Conservation (phyloP, 2,113 vertebrate genomes). For the Hoplias malabaricus region DNA sequence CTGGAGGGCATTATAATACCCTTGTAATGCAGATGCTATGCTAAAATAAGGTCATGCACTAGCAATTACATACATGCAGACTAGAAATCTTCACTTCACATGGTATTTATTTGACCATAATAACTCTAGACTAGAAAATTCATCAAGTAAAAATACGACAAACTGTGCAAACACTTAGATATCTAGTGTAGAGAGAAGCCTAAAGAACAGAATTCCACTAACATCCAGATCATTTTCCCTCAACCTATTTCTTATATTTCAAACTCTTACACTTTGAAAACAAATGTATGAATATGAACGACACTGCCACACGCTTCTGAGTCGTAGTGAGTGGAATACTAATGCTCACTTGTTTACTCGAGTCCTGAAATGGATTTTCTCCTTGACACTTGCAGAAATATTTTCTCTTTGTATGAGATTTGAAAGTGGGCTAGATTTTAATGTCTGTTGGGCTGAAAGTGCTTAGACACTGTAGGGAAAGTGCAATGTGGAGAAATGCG, state of each 20-base stretch:
- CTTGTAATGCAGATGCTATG: too few species aligned
- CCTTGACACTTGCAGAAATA: background rate
- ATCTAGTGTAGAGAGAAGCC: background rate
- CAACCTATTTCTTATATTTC: background rate
- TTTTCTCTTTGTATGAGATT: background rate
- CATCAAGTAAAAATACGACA: too few species aligned
- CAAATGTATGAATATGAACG: background rate
- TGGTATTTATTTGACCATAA: too few species aligned
- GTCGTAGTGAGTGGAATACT: background rate
- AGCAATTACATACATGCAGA: too few species aligned
- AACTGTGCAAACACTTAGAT: too few species aligned
- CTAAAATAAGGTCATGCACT: too few species aligned
- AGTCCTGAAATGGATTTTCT: background rate
- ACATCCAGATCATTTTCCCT: background rate
- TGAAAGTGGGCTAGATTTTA: background rate
- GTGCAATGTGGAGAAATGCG: background rate
- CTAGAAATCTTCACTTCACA: too few species aligned
- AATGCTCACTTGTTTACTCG: background rate
- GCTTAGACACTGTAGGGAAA: conserved; percentile 12
- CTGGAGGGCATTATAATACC: too few species aligned
- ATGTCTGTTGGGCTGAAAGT: conserved; percentile 6
- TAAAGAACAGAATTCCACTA: background rate
- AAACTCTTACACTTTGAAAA: background rate
- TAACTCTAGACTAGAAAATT: too few species aligned
- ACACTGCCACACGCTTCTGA: background rate